A percentile compares a stretch with the other conserved stretches of the same genome.
Evolutionary conservation across 2,797 vertebrate genomes (phyloP).

Genomic region (Sebastes trivittatus): DNA sequence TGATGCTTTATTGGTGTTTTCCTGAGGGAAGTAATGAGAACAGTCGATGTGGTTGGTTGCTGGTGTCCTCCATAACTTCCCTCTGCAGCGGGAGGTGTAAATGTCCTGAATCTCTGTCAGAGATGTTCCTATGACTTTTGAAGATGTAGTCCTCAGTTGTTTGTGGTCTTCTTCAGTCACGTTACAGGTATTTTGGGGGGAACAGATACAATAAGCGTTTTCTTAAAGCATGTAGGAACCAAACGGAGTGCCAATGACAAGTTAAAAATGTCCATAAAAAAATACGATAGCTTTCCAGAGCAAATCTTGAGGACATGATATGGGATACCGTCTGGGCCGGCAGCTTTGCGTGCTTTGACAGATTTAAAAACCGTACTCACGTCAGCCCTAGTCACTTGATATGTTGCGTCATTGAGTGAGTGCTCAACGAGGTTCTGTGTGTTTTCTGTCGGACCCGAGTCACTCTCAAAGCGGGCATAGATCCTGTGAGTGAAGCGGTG

Average conservation of each 20-base stretch:
- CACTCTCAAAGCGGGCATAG: not conserved
- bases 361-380: not conserved
- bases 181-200: not conserved
- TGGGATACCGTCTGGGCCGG: not conserved
- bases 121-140: too few relatives aligned
- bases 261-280: not conserved
- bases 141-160: not conserved
- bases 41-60: not conserved
- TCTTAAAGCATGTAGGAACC: not conserved
- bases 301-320: fast-evolving
- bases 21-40: not conserved
- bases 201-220: not conserved
- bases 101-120: not conserved
- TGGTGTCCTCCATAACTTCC: not conserved
- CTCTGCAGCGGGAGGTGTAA: not conserved
- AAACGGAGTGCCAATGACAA: not conserved
- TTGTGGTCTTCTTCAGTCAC: not conserved
- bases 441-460: not conserved
- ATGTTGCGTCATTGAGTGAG: not conserved
- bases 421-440: not conserved
- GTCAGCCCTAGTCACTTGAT: not conserved
- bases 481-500: not conserved
- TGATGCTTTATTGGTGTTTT: not conserved
- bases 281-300: not conserved
- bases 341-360: not conserved